Base-by-base conservation (phyloP, 2,113 vertebrate species). In the Bubo bubo region DNA sequence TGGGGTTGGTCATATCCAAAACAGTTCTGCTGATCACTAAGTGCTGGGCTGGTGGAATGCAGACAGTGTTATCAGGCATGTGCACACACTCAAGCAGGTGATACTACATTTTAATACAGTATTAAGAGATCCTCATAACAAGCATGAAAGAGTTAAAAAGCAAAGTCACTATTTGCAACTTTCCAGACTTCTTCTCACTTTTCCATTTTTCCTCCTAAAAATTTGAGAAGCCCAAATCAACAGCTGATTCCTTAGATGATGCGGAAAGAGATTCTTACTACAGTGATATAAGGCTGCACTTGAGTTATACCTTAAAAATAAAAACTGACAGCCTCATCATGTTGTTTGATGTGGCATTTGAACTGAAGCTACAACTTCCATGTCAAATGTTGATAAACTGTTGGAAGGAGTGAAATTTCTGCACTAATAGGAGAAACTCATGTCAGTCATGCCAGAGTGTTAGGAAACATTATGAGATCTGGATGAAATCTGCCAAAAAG, bases 251-350 rank as follows among this genome's bases (percentile, higher is more conserved):
- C 72, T 80, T 63, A 70, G 50, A 62, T 43, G 27, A 43, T 50
- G 21, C 45, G 15, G 50, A 81, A 85, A 87, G 63, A 81, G 30
- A 52, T 49, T 37, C 37, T 73, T 88, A 14, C 23, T 55, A 10
- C 13, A 49, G n/a, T 52, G 58, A 34, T 49, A 26, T 8, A 84
- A 67, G 12, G 10, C 75, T 88, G 41, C 52, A 47, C 56, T 95
- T 74, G 68, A 73, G 53, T 90, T 80, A 47, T 50, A 87, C 45
- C 37, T 95, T 59, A 73, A 90, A 91, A 91, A 82, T 85, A 90
- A 93, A 83, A 96, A 55, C 77, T 75, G 43, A 59, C 73, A 84
- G 59, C 27, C 49, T 82, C 43, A 73, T 67, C 71, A 77, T 19
- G 21, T 67, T 77, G 52, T 90, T 86, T 75, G 27, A 72, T 86